Evolutionary conservation across 2,113 vertebrate genomes (phyloP), one percentile per base, ranked within the genome.

Genomic region (Oncorhynchus masou): DNA sequence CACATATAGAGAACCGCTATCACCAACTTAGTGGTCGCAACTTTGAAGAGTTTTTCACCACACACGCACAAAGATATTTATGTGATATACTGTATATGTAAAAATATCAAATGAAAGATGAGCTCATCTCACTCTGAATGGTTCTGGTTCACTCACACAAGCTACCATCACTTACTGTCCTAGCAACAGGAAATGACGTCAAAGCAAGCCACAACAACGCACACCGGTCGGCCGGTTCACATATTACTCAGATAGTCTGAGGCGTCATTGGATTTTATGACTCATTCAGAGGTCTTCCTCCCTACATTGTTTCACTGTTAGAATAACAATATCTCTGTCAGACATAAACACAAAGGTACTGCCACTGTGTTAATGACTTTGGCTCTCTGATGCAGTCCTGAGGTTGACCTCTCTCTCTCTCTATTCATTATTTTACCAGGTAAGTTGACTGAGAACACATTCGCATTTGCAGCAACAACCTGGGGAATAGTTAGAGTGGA

Each of bases 301-400:
- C 76, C 82, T 72, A 73, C 69, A 83, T 82, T 87, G 85, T 88
- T 86, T 86, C 82, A 85, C 68, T 64, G 65, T 75, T 81, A 85
- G 78, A 89, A 87, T 81, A 88, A 88, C 83, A 90, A 84, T 45
- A 19, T 20, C 34, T 68, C 20, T 64, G 59, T 49, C 45, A 49
- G 3, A 49, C 34, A 39, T n/a, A 49, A 79, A 79, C 4, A 29
- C 70, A 66, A 31, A 59, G 51, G 54, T 59, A 29, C 25, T 16
- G 24, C 31, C 39, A 45, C 39, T 16, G 31, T 85, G 85, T 87
- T 88, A 86, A 85, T 83, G 84, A 86, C 76, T 74, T 72, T 68
- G 68, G 1, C 59, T 73, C 79, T 73, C 76, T 87, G 88, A 89
- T 82, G 84, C 87, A 90, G 85, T 79, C 77, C 8, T 80, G 73